Conservation (phyloP, 2,113 vertebrate genomes). For the Monopterus albus region DNA sequence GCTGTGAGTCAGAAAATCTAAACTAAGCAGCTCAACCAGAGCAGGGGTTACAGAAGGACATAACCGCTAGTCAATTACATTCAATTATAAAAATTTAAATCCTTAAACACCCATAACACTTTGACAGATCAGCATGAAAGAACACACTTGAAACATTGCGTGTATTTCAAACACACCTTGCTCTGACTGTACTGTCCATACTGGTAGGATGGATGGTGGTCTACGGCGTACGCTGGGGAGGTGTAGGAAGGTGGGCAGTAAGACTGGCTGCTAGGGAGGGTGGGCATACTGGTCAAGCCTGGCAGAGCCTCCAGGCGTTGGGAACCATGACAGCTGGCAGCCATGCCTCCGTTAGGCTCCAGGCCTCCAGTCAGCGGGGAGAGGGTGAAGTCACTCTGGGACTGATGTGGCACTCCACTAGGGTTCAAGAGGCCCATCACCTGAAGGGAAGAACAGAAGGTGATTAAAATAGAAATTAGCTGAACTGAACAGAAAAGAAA, state of each 20-base stretch:
- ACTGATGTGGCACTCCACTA: conserved; percentile 94
- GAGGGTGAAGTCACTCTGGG: conserved; percentile 96
- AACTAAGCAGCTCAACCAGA: conserved; percentile 27
- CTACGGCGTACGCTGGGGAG: conserved; percentile 93
- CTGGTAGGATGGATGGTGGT: conserved; percentile 95
- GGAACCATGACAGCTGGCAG: conserved; percentile 92
- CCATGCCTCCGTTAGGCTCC: conserved; percentile 93
- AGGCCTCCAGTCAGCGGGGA: conserved; percentile 94
- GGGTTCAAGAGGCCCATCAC: conserved; percentile 99
- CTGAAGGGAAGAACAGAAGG: conserved; percentile 71
- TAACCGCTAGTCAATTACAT: conserved; percentile 12
- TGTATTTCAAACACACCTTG: conserved; percentile 82
- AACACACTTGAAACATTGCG: background rate
- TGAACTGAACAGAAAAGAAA: no score
- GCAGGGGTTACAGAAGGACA: conserved; percentile 12
- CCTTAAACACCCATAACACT: background rate
- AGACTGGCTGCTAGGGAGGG: conserved; percentile 93
- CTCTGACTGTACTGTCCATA: conserved; percentile 98
- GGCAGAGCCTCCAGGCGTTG: conserved; percentile 95
- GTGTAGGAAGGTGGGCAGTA: conserved; percentile 97
- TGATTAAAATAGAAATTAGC: conserved; percentile 6
- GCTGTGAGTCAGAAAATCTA: conserved; percentile 41
- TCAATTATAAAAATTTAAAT: background rate
- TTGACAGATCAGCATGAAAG: conserved; percentile 2
- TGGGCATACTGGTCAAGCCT: conserved; percentile 84